A percentile compares a stretch with the other conserved stretches of the same genome.
These are phyloP conservation scores for Cyprinodon diabolis DNA, from an alignment of 2,797 vertebrate genomes.

Conservation along the genomic window DNA sequence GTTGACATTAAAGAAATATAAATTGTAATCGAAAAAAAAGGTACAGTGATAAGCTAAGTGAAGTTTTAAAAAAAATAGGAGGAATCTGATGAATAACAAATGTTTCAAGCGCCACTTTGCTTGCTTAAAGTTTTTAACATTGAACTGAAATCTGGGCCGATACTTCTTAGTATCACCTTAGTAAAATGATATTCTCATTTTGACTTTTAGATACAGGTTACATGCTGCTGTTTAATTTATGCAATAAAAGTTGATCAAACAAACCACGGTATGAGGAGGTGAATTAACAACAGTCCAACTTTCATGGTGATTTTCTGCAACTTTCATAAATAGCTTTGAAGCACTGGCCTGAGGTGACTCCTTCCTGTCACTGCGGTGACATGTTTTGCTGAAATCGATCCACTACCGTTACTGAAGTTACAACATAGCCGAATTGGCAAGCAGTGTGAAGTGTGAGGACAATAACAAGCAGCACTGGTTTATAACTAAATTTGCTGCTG, in stretches of 20 bases:
- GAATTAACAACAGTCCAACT: background rate
- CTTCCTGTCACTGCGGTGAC: background rate
- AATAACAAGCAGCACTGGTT: background rate
- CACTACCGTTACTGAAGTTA: background rate
- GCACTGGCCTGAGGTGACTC: background rate
- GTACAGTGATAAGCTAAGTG: background rate
- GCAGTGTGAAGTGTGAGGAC: conserved; percentile 3
- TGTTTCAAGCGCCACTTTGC: background rate
- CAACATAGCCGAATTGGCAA: conserved; percentile 4
- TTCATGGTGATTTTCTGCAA: background rate
- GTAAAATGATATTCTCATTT: background rate
- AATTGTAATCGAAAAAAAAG: background rate
- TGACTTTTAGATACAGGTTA: background rate
- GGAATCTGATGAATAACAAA: background rate
- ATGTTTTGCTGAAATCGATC: background rate
- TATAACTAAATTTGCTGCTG: background rate
- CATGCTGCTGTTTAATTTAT: background rate
- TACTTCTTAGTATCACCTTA: background rate
- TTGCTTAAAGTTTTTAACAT: background rate
- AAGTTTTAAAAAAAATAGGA: background rate
- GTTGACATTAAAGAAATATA: background rate
- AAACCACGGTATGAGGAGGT: background rate
- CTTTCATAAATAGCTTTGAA: conserved; percentile 5
- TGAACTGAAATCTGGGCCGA: background rate
- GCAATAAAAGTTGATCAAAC: background rate